Evolutionary conservation across 2,888 invertebrate species (phyloP), one percentile per base, ranked within the genome.

Genomic region (Arge pagana): DNA sequence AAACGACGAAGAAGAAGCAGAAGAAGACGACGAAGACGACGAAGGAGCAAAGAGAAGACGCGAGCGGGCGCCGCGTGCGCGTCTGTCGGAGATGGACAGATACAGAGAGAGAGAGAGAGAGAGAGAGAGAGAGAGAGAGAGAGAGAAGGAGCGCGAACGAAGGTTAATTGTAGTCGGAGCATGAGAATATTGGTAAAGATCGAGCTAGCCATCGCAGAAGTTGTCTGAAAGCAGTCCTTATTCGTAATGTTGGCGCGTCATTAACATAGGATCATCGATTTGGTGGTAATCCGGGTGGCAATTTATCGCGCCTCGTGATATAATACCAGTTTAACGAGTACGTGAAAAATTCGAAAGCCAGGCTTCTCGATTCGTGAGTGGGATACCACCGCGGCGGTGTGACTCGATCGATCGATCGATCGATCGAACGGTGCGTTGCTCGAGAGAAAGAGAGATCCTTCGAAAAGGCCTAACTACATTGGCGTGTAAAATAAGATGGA

Each of bases 401-500:
- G 45, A 15, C 30, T 45, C 33, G 23, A 33, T 45, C 11, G 21
- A 45, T 16, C 45, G 45, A 26, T 8, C n/a, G 28, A 33, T 33
- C 23, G n/a, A 23, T n/a, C n/a, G n/a, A n/a, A n/a, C n/a, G n/a
- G n/a, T n/a, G n/a, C 28, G 31, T 42, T 42, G 30, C 42, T 8
- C 42, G 21, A 42, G 19, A 35, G 33, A n/a, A n/a, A n/a, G n/a
- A n/a, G n/a, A n/a, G n/a, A 24, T 21, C 35, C 19, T 45, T 45
- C 45, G 55, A 51, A 54, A 43, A 50, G 49, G 41, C 40, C 43
- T 15, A 42, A 31, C 48, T 26, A 49, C 49, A 30, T 49, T 23
- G 35, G 24, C 41, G 41, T 23, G 35, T 36, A 54, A 54, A 48
- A 45, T 45, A 26, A 48, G 41, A 52, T 42, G 51, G 50, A 48